Conservation (phyloP, 1,140 invertebrate genomes). For the Formica exsecta region DNA sequence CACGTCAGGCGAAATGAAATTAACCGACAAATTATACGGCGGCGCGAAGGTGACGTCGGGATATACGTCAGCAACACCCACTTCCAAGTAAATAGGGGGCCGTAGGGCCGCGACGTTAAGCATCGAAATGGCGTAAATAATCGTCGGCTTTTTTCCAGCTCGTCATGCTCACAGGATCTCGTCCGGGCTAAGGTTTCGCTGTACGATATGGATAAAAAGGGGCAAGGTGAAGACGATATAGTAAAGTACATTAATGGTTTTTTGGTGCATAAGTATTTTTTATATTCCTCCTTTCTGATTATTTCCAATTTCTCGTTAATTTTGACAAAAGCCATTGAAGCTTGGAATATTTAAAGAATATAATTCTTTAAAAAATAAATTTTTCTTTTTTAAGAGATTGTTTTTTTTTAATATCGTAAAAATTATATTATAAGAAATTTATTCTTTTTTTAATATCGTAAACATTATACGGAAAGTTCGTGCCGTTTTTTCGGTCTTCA, state of each 20-base stretch:
- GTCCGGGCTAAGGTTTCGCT: conserved; percentile 57
- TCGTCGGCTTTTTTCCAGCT: conserved; percentile 61
- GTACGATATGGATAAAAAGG: conserved; percentile 37
- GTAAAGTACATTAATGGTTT: conserved; percentile 14
- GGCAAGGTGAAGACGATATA: neutral
- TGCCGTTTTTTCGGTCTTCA: too few species aligned
- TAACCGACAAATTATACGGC: conserved; percentile 38
- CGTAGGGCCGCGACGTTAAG: conserved; percentile 52
- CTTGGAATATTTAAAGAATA: neutral
- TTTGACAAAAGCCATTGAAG: neutral
- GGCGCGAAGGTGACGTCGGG: conserved; percentile 17
- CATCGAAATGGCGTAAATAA: conserved; percentile 71
- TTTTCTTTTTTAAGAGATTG: neutral
- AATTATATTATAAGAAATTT: too few species aligned
- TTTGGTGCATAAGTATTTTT: neutral
- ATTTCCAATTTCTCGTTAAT: neutral
- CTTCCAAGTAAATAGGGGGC: conserved; percentile 61
- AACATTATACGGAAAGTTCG: too few species aligned
- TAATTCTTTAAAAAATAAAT: neutral
- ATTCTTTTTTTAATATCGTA: too few species aligned
- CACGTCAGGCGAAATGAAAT: conserved; percentile 65
- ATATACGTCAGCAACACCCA: conserved; percentile 66
- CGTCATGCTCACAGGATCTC: conserved; percentile 60
- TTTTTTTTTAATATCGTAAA: too few species aligned
- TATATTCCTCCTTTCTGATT: neutral